Conservation (phyloP, 2,113 vertebrate species). For the Geothlypis trichas region DNA sequence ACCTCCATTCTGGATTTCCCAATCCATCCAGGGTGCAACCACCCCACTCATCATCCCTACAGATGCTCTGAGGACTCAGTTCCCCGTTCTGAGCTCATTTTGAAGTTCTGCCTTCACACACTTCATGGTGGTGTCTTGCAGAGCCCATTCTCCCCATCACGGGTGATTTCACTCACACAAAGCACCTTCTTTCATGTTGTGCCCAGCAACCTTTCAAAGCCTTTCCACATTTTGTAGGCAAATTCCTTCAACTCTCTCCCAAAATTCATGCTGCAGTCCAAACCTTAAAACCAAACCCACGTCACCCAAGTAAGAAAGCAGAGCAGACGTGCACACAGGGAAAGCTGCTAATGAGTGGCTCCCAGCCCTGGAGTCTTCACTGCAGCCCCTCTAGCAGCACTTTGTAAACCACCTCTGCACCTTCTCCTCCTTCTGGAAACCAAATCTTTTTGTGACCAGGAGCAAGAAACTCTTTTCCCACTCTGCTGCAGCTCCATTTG, state of each 20-base stretch:
- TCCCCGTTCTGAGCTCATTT: neutral
- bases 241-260: conserved; percentile 1
- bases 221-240: neutral
- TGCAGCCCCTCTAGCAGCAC: neutral
- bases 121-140: neutral
- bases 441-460: neutral
- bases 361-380: neutral
- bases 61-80: neutral
- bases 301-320: neutral
- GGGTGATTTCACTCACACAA: neutral
- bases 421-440: neutral
- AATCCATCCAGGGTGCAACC: neutral
- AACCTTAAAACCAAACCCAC: neutral
- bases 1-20: neutral
- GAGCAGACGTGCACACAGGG: neutral
- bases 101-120: neutral
- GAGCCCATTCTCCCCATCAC: neutral
- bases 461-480: neutral
- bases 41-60: neutral
- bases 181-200: neutral
- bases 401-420: neutral
- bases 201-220: neutral
- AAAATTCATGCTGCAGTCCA: neutral
- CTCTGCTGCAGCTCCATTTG: neutral
- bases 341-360: neutral